Percentiles rank a stretch among this genome's conserved stretches.
Conservation (phyloP, 2,888 invertebrate genomes). For the Drosophila neutralis region DNA sequence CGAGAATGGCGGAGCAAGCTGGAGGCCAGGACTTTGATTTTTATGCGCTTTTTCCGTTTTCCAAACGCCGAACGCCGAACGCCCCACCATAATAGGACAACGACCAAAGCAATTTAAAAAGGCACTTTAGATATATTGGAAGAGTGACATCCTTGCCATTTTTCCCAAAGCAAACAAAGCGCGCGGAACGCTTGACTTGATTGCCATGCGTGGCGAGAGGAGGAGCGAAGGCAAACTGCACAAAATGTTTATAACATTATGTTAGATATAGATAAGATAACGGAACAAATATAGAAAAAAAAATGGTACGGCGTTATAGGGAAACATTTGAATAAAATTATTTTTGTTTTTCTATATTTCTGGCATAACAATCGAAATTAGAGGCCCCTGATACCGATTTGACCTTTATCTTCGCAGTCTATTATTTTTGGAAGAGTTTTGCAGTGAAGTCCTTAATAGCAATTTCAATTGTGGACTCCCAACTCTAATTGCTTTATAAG, state of each 20-base stretch:
- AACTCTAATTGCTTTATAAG: neutral
- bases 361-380: neutral
- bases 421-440: neutral
- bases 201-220: slow-evolving; percentile 22
- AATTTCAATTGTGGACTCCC: neutral
- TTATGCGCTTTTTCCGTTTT: slow-evolving; percentile 62
- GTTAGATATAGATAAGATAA: slow-evolving; percentile 26
- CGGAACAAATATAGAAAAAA: neutral
- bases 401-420: too few relatives aligned
- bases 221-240: neutral
- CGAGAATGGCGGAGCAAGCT: neutral
- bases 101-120: slow-evolving; percentile 66
- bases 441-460: too few relatives aligned
- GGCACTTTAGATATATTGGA: slow-evolving; percentile 59
- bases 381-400: neutral
- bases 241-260: slow-evolving; percentile 34
- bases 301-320: neutral
- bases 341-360: neutral
- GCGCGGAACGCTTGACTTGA: slow-evolving; percentile 27
- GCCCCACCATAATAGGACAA: slow-evolving; percentile 44
- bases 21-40: slow-evolving; percentile 61
- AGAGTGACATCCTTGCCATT: slow-evolving; percentile 48
- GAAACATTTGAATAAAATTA: neutral
- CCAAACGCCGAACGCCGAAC: slow-evolving; percentile 4
- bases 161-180: slow-evolving; percentile 19